Evolutionary conservation across 2,113 vertebrate genomes (phyloP).

Genomic region (Corythornis madagascariensis): DNA sequence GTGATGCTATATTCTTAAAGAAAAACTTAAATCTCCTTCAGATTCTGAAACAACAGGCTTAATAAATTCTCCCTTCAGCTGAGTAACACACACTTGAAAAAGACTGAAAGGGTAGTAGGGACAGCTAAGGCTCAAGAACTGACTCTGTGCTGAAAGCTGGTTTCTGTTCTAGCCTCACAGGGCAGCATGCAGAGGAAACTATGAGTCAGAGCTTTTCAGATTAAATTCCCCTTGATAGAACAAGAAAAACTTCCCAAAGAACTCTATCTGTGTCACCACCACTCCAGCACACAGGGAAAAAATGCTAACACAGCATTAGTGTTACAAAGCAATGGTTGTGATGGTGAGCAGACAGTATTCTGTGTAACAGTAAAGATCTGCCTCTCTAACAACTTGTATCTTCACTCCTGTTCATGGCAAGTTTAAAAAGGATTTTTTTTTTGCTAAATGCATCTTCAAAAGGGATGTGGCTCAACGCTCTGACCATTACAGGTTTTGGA

Average conservation of each 20-base stretch:
- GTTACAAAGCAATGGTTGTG: not conserved
- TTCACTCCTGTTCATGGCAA: not conserved
- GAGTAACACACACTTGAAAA: not conserved
- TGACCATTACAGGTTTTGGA: fast-evolving
- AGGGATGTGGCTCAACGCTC: not conserved
- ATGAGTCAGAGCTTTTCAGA: not conserved
- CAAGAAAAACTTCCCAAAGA: constrained; percentile 11
- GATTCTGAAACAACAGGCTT: not conserved
- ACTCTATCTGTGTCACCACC: not conserved
- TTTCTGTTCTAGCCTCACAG: not conserved
- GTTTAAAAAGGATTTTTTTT: not conserved
- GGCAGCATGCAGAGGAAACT: not conserved
- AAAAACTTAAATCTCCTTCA: not conserved
- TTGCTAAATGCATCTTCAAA: not conserved
- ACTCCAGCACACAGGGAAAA: fast-evolving
- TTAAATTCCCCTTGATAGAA: not conserved
- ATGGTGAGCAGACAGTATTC: not conserved
- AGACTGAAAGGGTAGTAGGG: not conserved
- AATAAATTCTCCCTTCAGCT: not conserved
- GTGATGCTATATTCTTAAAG: not conserved
- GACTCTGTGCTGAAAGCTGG: not conserved
- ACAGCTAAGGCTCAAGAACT: not conserved
- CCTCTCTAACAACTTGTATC: not conserved
- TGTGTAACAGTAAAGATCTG: not conserved
- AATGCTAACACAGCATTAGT: not conserved